A percentile compares a stretch with the other conserved stretches of the same genome.
These are phyloP conservation scores for Periophthalmus magnuspinnatus DNA, from an alignment of 2,797 vertebrate species.

Conservation along the genomic window DNA sequence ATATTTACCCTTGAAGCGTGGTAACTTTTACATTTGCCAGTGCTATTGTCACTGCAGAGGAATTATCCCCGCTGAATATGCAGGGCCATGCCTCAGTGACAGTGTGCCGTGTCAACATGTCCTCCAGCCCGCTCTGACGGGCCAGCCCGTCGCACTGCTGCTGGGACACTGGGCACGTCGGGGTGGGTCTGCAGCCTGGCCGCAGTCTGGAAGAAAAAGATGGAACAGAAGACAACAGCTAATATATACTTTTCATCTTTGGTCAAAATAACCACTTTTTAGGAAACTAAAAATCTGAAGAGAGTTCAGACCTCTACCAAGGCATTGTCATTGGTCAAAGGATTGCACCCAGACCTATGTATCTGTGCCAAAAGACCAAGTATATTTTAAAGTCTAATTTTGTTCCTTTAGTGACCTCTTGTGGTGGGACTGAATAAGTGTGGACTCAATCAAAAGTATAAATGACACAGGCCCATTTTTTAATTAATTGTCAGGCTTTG, in stretches of 20 bases:
- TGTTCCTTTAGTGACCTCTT: constrained; percentile 5
- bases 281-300: neutral
- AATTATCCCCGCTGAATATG: constrained; percentile 83
- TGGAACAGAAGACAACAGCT: neutral
- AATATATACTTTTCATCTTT: too few relatives aligned
- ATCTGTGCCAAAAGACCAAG: neutral
- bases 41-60: constrained; percentile 53
- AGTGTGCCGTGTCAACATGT: constrained; percentile 81
- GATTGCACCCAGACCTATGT: neutral
- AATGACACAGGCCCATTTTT: neutral
- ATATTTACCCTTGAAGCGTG: constrained; percentile 80
- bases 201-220: neutral
- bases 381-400: neutral
- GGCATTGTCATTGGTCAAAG: neutral
- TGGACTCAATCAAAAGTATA: neutral
- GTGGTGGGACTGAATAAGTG: neutral
- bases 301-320: neutral
- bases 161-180: constrained; percentile 9
- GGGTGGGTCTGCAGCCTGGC: neutral
- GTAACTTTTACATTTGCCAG: constrained; percentile 75
- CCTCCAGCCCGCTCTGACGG: constrained; percentile 58
- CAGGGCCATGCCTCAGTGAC: constrained; percentile 78
- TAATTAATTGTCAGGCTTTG: too few relatives aligned
- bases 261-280: too few relatives aligned
- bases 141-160: constrained; percentile 36